Conservation (phyloP, 2,797 vertebrate species). For the Ficedula albicollis region DNA sequence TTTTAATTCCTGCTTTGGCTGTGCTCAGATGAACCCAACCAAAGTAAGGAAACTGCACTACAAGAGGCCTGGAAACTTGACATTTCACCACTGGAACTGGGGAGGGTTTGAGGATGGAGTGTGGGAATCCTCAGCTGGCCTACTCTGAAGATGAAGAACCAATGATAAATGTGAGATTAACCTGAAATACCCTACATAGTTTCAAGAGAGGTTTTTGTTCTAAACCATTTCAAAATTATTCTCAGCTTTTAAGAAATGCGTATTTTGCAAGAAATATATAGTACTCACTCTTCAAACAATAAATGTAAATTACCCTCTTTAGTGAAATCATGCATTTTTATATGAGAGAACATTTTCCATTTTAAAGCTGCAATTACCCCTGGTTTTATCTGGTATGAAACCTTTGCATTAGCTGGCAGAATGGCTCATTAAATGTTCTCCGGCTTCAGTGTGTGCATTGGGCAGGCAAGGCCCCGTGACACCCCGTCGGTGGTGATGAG, state of each 20-base stretch:
- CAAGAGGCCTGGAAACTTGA: neutral
- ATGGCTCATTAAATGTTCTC: neutral
- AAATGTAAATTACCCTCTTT: neutral
- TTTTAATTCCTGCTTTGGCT: neutral
- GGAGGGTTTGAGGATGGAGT: neutral
- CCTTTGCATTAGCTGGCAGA: neutral
- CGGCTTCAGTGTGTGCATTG: neutral
- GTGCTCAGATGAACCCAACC: neutral
- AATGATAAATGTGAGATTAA: neutral
- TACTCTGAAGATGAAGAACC: neutral
- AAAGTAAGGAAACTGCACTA: neutral
- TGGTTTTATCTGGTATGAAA: neutral
- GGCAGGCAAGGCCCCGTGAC: rapidly evolving
- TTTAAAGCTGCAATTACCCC: neutral
- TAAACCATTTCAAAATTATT: neutral
- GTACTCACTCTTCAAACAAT: neutral
- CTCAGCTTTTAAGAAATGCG: neutral
- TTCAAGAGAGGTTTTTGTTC: neutral
- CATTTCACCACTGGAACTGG: neutral
- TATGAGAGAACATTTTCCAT: neutral
- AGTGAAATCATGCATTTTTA: neutral
- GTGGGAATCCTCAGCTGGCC: neutral
- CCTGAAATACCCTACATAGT: neutral
- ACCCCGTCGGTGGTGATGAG: neutral
- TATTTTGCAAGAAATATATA: neutral